Conservation (phyloP, 2,797 vertebrate species). For the Psittacula derbiana region DNA sequence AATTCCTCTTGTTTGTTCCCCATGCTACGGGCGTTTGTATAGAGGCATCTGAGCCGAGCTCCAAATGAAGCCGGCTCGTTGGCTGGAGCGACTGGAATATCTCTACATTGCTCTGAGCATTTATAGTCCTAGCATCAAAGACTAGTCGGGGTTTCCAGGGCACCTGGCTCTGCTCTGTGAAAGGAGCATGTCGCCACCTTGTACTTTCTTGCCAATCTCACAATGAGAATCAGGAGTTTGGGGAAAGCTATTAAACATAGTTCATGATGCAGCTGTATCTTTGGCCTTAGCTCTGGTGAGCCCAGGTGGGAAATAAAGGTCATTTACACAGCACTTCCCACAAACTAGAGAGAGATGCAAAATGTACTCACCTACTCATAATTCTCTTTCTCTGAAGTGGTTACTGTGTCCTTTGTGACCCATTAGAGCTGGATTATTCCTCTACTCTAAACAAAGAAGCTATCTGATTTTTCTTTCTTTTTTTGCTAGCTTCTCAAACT, state of each 20-base stretch:
- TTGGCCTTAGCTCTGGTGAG: neutral
- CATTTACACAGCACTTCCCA: constrained; percentile 34
- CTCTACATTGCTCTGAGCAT: neutral
- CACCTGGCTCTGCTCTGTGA: neutral
- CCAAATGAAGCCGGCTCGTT: too few relatives aligned
- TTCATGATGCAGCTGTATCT: neutral
- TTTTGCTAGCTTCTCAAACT: constrained; percentile 21
- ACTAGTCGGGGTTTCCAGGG: neutral
- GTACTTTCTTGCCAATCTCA: neutral
- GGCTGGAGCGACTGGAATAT: too few relatives aligned
- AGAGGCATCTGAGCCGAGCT: too few relatives aligned
- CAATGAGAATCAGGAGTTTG: neutral
- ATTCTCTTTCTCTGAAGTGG: constrained; percentile 46
- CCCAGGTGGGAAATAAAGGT: constrained; percentile 32
- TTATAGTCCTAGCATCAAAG: neutral
- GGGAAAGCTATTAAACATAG: neutral
- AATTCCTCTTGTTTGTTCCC: too few relatives aligned
- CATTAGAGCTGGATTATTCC: constrained; percentile 40
- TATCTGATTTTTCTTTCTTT: neutral
- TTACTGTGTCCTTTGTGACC: constrained; percentile 33
- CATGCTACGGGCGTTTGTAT: too few relatives aligned
- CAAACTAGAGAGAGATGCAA: constrained; percentile 34
- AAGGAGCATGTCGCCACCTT: neutral
- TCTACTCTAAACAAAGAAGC: constrained; percentile 14
- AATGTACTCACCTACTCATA: constrained; percentile 38